A percentile compares a stretch with the other conserved stretches of the same genome.
These are phyloP conservation scores for Chloroceryle amazona DNA, from an alignment of 2,797 vertebrate genomes.

Conservation along the genomic window DNA sequence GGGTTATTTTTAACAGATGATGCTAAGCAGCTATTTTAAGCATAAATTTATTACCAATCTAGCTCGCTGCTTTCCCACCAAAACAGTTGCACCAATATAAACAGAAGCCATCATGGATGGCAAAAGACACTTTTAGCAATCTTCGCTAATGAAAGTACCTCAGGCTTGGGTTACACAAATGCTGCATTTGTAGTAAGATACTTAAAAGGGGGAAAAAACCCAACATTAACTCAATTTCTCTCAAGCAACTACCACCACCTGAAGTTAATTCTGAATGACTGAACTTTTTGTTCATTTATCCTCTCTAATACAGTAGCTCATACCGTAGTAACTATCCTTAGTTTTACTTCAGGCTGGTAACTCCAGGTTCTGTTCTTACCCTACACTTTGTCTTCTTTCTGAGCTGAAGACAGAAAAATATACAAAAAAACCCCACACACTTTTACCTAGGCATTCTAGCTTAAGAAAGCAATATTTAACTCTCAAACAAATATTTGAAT, in stretches of 20 bases:
- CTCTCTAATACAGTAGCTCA: background rate
- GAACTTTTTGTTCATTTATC: background rate
- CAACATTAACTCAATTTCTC: rapidly evolving
- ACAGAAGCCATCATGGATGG: background rate
- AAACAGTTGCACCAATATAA: background rate
- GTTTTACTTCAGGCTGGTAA: background rate
- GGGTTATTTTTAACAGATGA: background rate
- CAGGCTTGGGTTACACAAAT: background rate
- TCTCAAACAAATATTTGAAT: background rate
- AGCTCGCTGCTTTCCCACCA: background rate
- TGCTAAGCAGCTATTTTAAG: background rate
- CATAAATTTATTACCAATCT: background rate
- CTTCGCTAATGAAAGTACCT: background rate
- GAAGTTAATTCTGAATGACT: background rate
- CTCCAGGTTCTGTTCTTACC: background rate
- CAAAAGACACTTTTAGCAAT: background rate
- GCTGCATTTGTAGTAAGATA: background rate
- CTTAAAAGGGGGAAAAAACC: background rate
- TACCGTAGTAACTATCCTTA: background rate
- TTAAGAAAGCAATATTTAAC: background rate
- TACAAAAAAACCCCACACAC: background rate
- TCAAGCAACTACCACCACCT: rapidly evolving
- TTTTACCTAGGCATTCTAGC: background rate
- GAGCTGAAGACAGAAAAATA: background rate
- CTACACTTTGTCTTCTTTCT: background rate